phyloP scores from a whole-genome alignment of 1,140 invertebrate genomes.

The Hyles vespertilio region DNA sequence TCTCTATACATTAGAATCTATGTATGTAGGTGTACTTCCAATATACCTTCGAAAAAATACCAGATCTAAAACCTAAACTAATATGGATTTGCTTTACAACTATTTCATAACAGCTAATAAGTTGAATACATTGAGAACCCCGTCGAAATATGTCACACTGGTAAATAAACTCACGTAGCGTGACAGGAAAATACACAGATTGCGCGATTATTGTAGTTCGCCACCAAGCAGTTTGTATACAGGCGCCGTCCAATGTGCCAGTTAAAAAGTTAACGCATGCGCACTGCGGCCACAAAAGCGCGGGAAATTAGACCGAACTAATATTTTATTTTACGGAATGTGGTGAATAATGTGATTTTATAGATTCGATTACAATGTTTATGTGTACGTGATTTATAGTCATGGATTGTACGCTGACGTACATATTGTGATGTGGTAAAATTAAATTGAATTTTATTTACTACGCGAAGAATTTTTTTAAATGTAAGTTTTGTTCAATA shows the following conservation, averaged over 20 bases:
- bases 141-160: conserved; percentile 13
- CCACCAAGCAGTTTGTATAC: conserved; percentile 39
- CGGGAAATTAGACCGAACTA: conserved; percentile 27
- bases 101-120: too few relatives aligned
- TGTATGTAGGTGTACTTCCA: too few relatives aligned
- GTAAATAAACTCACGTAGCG: conserved; percentile 22
- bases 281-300: conserved; percentile 27
- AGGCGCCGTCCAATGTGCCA: conserved; percentile 46
- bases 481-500: not conserved
- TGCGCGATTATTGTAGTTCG: conserved; percentile 22
- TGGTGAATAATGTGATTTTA: conserved; percentile 2
- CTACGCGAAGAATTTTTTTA: too few relatives aligned
- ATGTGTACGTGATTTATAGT: not conserved
- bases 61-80: too few relatives aligned
- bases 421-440: not conserved
- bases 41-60: too few relatives aligned
- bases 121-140: too few relatives aligned
- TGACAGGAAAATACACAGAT: conserved; percentile 31
- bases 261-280: conserved; percentile 43
- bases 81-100: too few relatives aligned
- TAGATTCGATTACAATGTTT: not conserved
- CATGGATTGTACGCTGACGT: not conserved
- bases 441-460: conserved; percentile 2
- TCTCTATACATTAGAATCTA: too few relatives aligned
- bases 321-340: conserved; percentile 3